Evolutionary conservation across 2,113 vertebrate genomes (phyloP), one percentile per base, ranked within the genome.

Genomic region (Nerophis lumbriciformis): DNA sequence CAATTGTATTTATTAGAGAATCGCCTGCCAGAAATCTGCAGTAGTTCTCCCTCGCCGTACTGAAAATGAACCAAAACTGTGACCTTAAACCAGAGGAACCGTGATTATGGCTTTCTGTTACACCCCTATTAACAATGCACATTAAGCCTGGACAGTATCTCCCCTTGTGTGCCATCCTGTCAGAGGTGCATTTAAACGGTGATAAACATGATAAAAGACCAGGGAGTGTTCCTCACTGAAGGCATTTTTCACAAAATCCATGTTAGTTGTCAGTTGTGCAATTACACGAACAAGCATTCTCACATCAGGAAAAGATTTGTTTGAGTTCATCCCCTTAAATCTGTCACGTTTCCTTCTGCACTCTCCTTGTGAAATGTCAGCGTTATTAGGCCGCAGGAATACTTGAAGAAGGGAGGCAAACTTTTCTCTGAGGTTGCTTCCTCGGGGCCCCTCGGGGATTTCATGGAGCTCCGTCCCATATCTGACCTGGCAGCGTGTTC

Each of bases 401-500:
- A 35, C 5, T 0, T 51, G 47, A 61, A 49, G 35, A 63, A 7
- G 52, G 6, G 13, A 45, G 48, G 53, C 53, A 75, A 58, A 59
- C 59, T 71, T 73, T 74, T 71, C 69, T 44, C 13, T 53, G 48
- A 61, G 68, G 60, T 58, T 15, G 56, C 48, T 63, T 63, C 59
- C 44, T 71, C 28, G 59, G 1, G 8, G 28, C 68, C 28, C 77
- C 19, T 16, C 28, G 52, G 74, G 80, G 78, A 69, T 69, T 69
- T 75, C 56, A 65, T 47, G 12, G 67, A 71, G 67, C 69, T 67
- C 48, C 45, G 65, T 70, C 69, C 68, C 61, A 56, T 72, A 83
- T 84, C 63, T 78, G 76, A 83, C 77, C 77, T 84, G 85, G 81
- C 83, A 85, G 83, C 64, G 51, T 76, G 75, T 53, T 60, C 37